Percentiles rank a stretch among this genome's conserved stretches.
Evolutionary conservation across 2,113 vertebrate genomes (phyloP).

Genomic region (Pelodiscus sinensis): DNA sequence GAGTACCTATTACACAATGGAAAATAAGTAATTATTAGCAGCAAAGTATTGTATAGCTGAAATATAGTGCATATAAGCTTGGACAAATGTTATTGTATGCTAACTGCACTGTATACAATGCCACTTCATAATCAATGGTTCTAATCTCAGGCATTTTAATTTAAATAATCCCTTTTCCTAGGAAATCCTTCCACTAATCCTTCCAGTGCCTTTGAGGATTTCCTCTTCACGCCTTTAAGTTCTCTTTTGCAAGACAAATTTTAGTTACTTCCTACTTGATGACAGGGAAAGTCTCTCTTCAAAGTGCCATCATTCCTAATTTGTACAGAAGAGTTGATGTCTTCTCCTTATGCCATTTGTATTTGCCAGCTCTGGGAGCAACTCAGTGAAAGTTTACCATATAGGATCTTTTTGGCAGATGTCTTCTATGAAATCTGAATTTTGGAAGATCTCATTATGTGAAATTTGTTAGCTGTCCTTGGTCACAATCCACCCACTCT

Average conservation of each 20-base stretch:
- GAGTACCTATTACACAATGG: conserved; percentile 48
- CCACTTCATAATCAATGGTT: conserved; percentile 29
- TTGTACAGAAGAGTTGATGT: background rate
- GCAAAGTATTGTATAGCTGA: background rate
- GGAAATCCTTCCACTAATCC: background rate
- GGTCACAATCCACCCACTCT: background rate
- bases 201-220: background rate
- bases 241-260: background rate
- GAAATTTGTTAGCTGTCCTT: background rate
- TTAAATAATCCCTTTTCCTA: conserved; percentile 24
- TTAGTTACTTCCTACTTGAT: background rate
- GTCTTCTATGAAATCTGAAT: background rate
- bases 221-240: background rate
- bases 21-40: conserved; percentile 55
- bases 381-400: background rate
- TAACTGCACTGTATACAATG: background rate
- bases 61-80: conserved; percentile 30
- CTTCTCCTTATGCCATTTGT: background rate
- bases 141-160: background rate
- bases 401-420: background rate
- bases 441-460: background rate
- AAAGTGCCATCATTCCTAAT: background rate
- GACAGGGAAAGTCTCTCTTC: background rate
- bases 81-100: conserved; percentile 47
- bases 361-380: background rate